Base-by-base conservation (phyloP, 2,113 vertebrate genomes). In the Pelecanoides urinatrix region DNA sequence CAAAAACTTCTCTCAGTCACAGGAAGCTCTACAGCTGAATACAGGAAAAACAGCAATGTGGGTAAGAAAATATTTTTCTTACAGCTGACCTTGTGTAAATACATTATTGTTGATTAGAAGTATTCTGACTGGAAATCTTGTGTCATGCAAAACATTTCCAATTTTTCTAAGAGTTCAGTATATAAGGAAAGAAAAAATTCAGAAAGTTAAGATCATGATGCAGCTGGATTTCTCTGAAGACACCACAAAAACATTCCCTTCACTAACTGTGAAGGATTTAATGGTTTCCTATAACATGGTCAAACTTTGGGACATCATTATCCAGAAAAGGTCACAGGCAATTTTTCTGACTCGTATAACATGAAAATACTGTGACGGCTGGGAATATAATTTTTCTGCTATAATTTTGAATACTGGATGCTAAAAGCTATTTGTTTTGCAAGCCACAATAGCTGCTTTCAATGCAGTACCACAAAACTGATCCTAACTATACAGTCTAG, bases 271-370 rank as follows among this genome's bases (percentile, higher is more conserved):
- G 42, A 92, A 95, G 66, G 62, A 93, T 92, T 92, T 95, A 96
- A 92, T 86, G 53, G 76, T 89, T 97, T 95, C 58, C 61, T 50
- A 70, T 78, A 38, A 42, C 47, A 92, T 34, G 72, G 77, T 83
- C 88, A 95, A 97, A 89, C 3, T 2, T 15, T 79, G 93, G 44
- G 30, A 87, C 49, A 90, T 83, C 81, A 90, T 97, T 94, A 92
- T 68, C 21, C 38, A 75, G 27, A 26, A 82, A 72, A 81, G 72
- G 75, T 67, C 86, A 90, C 65, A 89, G 44, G 42, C 65, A 65
- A 65, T 89, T 86, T 94, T 97, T 96, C 42, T 96, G 58, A 83
- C 27, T 91, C 94, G 44, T 55, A 73, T 90, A 86, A 96, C 78
- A 90, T 72, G 68, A 88, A 95, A 90, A 83, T 68, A 86, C 19